Conservation (phyloP, 2,113 vertebrate species). For the Heliornis fulica region DNA sequence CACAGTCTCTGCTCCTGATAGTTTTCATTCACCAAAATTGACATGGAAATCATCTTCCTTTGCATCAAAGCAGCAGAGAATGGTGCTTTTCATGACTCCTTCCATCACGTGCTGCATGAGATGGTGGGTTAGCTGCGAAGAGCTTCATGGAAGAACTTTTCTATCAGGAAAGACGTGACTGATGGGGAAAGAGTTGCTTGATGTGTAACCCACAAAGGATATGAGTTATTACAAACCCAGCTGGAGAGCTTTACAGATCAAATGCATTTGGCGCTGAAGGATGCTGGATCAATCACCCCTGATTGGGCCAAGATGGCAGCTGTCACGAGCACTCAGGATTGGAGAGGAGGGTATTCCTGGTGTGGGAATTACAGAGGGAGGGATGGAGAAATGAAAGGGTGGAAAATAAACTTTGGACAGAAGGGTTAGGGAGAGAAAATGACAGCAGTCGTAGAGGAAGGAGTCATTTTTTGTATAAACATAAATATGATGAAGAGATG, state of each 20-base stretch:
- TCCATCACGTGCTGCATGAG: not conserved
- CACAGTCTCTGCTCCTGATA: not conserved
- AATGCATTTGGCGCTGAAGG: slow-evolving; percentile 12
- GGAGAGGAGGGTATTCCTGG: not conserved
- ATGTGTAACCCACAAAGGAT: slow-evolving; percentile 59
- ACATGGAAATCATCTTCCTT: not conserved
- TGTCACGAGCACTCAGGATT: slow-evolving; percentile 31
- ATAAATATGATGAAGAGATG: not conserved
- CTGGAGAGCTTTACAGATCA: slow-evolving; percentile 59
- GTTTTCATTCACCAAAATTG: not conserved
- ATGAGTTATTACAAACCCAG: slow-evolving; percentile 59
- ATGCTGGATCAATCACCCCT: slow-evolving; percentile 56
- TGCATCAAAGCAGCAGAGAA: slow-evolving; percentile 26
- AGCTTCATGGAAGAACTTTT: not conserved
- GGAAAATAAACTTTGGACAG: not conserved
- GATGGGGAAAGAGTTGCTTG: slow-evolving; percentile 38
- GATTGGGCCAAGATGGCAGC: slow-evolving; percentile 62
- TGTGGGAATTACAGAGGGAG: not conserved
- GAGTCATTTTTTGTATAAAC: not conserved
- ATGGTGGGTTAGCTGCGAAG: not conserved
- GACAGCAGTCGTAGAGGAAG: fast-evolving
- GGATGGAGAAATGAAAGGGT: not conserved
- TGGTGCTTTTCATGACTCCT: not conserved
- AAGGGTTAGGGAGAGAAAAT: not conserved
- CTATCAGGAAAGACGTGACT: slow-evolving; percentile 26